These are phyloP conservation scores for Pachyuromys duprasi DNA, from an alignment of 2,797 vertebrate species.

Conservation along the genomic window DNA sequence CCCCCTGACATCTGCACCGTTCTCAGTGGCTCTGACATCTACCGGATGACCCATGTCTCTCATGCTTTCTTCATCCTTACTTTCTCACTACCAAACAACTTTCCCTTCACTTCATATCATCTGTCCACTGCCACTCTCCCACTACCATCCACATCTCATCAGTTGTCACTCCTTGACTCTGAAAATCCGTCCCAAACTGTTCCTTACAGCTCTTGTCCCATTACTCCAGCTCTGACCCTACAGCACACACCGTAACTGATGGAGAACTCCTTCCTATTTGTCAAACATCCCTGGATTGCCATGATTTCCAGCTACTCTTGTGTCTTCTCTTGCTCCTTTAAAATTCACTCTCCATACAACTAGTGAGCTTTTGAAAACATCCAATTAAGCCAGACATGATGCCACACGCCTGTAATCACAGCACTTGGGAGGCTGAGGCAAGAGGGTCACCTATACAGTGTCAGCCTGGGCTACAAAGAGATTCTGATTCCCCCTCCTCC, in stretches of 20 bases:
- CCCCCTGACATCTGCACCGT: not conserved
- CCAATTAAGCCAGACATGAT: not conserved
- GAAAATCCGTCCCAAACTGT: not conserved
- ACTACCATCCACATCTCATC: not conserved
- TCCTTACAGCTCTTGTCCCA: not conserved
- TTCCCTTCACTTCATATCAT: no score
- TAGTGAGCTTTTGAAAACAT: not conserved
- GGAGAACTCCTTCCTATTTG: not conserved
- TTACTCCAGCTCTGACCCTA: not conserved
- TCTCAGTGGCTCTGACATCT: not conserved
- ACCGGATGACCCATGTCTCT: not conserved
- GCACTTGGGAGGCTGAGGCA: not conserved
- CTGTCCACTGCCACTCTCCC: not conserved
- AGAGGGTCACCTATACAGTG: not conserved
- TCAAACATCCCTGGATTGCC: not conserved
- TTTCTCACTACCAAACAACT: not conserved
- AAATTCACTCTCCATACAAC: not conserved
- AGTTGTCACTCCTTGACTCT: not conserved
- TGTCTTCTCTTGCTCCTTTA: slow-evolving; percentile 48
- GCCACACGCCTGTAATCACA: not conserved
- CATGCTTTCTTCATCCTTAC: slow-evolving; percentile 9
- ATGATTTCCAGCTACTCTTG: slow-evolving; percentile 30
- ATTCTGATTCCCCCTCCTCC: not conserved
- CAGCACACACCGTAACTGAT: not conserved
- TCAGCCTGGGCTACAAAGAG: not conserved